phyloP scores from a whole-genome alignment of 92 coral and sea anemone species.

The Plumapathes pennacea region DNA sequence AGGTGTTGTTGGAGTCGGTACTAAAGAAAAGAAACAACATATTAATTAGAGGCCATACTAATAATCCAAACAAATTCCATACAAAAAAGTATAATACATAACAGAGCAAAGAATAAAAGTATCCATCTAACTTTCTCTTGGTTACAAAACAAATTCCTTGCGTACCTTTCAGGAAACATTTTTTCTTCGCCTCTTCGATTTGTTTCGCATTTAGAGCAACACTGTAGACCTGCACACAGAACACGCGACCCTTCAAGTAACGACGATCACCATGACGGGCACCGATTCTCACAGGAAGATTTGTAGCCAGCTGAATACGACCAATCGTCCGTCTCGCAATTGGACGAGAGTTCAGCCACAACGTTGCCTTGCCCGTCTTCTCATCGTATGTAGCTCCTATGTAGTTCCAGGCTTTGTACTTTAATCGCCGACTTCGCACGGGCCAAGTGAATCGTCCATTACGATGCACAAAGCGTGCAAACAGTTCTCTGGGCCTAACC shows the following conservation, averaged over 20 bases:
- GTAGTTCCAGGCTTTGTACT: conserved; percentile 63
- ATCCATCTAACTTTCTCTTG: too few relatives aligned
- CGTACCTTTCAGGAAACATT: conserved; percentile 59
- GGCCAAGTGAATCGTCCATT: conserved; percentile 23
- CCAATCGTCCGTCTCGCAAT: conserved; percentile 51
- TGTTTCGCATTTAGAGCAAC: conserved; percentile 27
- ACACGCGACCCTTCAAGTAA: conserved; percentile 54
- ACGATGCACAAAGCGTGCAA: conserved; percentile 54
- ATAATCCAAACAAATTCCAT: too few relatives aligned
- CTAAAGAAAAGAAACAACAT: conserved; percentile 6
- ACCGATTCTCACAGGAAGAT: conserved; percentile 61
- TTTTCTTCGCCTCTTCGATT: conserved; percentile 40
- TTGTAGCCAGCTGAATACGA: conserved; percentile 49
- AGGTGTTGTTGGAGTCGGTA: conserved; percentile 38
- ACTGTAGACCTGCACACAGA: conserved; percentile 67
- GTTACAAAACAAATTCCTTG: neutral
- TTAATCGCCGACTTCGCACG: conserved; percentile 22
- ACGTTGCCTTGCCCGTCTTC: conserved; percentile 49
- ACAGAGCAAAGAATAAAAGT: too few relatives aligned
- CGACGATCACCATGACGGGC: conserved; percentile 45
- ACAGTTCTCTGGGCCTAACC: conserved; percentile 30
- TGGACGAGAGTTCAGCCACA: conserved; percentile 47
- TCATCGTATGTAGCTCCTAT: conserved; percentile 67
- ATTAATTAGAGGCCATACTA: too few relatives aligned
- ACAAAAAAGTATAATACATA: too few relatives aligned